Percentiles rank a stretch among this genome's conserved stretches.
Conservation (phyloP, 2,888 invertebrate species). For the Terebella lapidaria region DNA sequence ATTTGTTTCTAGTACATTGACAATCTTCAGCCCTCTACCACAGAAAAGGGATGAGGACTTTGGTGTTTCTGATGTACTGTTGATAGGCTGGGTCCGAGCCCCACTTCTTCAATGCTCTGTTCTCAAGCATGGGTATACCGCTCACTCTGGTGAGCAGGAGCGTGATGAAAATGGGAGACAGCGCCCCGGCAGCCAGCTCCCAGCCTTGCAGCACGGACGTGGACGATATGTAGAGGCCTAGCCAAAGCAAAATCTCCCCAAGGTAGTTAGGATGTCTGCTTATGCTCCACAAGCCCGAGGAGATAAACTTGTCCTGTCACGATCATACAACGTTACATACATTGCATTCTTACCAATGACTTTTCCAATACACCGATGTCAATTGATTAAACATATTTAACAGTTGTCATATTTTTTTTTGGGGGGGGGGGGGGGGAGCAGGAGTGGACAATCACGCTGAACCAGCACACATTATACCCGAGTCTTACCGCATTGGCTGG, state of each 20-base stretch:
- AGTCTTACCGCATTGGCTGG: constrained; percentile 41
- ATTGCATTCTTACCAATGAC: too few species aligned
- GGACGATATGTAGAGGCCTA: constrained; percentile 40
- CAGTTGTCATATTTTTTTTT: too few species aligned
- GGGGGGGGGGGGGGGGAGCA: too few species aligned
- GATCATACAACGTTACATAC: too few species aligned
- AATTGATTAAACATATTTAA: too few species aligned
- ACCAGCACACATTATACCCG: too few species aligned
- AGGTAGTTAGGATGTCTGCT: constrained; percentile 50
- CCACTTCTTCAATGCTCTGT: constrained; percentile 42
- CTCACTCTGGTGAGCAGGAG: constrained; percentile 48
- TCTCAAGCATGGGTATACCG: constrained; percentile 51
- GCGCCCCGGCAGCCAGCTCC: constrained; percentile 35
- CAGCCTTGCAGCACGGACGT: constrained; percentile 31
- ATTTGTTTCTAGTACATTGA: too few species aligned
- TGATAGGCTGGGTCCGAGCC: constrained; percentile 43
- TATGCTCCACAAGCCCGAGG: constrained; percentile 43
- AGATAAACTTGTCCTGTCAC: constrained; percentile 43
- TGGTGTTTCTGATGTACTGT: constrained; percentile 46
- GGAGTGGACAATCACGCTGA: too few species aligned
- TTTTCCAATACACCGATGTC: too few species aligned
- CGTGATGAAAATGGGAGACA: constrained; percentile 48
- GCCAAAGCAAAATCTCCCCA: constrained; percentile 50
- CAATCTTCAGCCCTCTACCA: constrained; percentile 34
- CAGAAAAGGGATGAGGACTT: constrained; percentile 48